Evolutionary conservation across 2,888 invertebrate genomes (phyloP).

Genomic region (Tethea ocularis): DNA sequence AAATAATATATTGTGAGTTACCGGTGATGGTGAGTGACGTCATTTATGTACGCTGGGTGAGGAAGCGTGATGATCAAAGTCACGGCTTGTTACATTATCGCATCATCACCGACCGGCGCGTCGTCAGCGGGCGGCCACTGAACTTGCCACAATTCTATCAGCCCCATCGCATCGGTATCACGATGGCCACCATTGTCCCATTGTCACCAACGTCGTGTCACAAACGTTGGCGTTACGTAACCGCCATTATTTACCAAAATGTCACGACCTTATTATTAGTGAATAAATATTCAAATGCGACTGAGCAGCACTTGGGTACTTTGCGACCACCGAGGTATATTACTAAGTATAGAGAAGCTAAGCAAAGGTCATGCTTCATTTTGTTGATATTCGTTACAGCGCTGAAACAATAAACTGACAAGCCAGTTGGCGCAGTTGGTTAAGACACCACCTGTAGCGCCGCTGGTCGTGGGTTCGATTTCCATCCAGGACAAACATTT

Average conservation of each 20-base stretch:
- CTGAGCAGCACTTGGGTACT: background rate
- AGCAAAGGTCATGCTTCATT: no score
- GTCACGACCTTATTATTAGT: constrained; percentile 12
- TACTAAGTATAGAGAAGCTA: no score
- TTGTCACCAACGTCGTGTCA: background rate
- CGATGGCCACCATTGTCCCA: constrained; percentile 1
- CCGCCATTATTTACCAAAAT: constrained; percentile 6
- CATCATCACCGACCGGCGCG: background rate
- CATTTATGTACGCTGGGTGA: no score
- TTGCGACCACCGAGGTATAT: no score
- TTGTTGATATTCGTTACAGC: no score
- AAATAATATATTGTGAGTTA: no score
- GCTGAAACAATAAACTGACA: no score
- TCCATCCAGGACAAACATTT: no score
- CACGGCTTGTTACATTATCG: background rate
- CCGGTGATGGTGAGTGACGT: no score
- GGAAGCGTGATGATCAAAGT: background rate
- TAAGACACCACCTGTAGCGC: no score
- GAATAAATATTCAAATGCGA: background rate
- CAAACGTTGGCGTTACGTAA: background rate
- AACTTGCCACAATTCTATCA: constrained; percentile 1
- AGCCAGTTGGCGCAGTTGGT: no score
- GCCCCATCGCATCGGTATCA: background rate
- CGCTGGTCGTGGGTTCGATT: no score
- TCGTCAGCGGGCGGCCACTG: background rate